These are phyloP conservation scores for Quiscalus mexicanus DNA, from an alignment of 2,113 vertebrate genomes.

Conservation along the genomic window DNA sequence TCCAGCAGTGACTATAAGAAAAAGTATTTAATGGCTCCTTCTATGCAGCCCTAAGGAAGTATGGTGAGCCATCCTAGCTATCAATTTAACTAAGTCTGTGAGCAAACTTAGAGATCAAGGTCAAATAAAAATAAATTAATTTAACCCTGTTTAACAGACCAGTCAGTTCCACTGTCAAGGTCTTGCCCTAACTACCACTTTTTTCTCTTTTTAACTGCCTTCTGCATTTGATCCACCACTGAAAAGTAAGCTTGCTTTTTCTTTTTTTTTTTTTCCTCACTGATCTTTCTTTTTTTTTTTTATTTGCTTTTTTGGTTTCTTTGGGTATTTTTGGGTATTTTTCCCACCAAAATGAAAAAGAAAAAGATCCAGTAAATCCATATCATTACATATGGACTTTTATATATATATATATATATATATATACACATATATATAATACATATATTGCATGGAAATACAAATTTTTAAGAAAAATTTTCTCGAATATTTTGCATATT, in stretches of 20 bases:
- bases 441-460: neutral
- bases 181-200: fast-evolving
- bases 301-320: neutral
- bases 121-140: neutral
- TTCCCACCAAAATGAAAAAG: neutral
- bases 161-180: neutral
- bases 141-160: neutral
- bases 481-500: neutral
- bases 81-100: neutral
- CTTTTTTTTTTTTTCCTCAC: neutral
- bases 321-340: no score
- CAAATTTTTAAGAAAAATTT: neutral
- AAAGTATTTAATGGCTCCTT: conserved; percentile 17
- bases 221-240: neutral
- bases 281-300: no score
- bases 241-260: neutral
- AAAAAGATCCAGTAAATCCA: neutral
- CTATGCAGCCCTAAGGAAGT: neutral
- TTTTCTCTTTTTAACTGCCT: neutral
- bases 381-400: neutral
- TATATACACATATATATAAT: neutral
- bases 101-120: neutral
- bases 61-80: neutral
- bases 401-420: neutral
- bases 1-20: neutral